Percentiles rank a stretch among this genome's conserved stretches.
Evolutionary conservation across 2,113 vertebrate species (phyloP).

Genomic region (Cynoglossus semilaevis): DNA sequence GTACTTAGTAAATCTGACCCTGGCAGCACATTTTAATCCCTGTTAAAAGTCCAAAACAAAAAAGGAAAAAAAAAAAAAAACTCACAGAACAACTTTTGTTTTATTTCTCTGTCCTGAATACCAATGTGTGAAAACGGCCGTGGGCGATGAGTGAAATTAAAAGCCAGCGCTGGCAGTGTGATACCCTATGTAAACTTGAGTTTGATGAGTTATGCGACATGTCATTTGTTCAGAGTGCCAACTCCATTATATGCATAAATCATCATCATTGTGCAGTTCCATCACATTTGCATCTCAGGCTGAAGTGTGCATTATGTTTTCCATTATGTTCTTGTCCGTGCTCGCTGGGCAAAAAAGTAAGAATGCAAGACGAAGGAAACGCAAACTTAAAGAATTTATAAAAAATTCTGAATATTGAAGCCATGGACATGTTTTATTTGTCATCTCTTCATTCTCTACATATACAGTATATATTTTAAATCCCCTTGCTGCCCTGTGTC

Average conservation of each 20-base stretch:
- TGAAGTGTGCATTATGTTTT: slow-evolving; percentile 56
- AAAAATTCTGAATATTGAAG: no score
- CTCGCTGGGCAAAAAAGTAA: no score
- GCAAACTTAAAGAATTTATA: background rate
- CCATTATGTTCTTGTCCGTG: background rate
- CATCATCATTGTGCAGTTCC: slow-evolving; percentile 42
- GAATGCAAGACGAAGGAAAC: no score
- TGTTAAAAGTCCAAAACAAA: no score
- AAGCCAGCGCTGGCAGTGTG: slow-evolving; percentile 45
- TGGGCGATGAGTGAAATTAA: slow-evolving; percentile 47
- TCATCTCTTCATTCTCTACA: no score
- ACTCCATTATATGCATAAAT: slow-evolving; percentile 61
- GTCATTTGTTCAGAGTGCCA: slow-evolving; percentile 50
- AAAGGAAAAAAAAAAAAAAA: no score
- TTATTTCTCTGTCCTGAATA: slow-evolving; percentile 12
- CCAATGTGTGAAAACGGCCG: slow-evolving; percentile 5
- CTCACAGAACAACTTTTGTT: background rate
- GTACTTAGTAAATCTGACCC: no score
- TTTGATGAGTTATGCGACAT: slow-evolving; percentile 36
- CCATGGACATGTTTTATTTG: no score
- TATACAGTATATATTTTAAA: background rate
- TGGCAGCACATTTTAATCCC: no score
- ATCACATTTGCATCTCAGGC: slow-evolving; percentile 46
- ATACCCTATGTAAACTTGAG: slow-evolving; percentile 29
- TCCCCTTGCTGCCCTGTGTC: background rate